These are phyloP conservation scores for Galeruca laticollis DNA, from an alignment of 2,888 invertebrate species.

Conservation along the genomic window DNA sequence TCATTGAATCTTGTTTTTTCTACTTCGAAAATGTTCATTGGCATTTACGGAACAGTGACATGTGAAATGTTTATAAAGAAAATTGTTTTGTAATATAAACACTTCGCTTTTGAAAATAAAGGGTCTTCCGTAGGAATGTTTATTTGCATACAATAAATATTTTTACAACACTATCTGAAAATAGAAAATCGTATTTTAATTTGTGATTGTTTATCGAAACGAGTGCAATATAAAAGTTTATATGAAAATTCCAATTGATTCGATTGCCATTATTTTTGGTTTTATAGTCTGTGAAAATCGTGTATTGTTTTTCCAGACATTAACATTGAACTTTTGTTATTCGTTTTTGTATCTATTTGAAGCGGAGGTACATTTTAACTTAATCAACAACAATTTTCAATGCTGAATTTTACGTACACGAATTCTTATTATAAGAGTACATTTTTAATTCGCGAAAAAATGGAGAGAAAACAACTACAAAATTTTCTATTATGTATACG, in stretches of 20 bases:
- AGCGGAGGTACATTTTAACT: no score
- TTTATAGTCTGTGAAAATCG: background rate
- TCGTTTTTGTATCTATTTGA: no score
- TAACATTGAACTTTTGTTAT: no score
- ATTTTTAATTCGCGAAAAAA: no score
- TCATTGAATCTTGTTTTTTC: slow-evolving; percentile 4
- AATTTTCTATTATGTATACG: no score
- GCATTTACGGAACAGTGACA: slow-evolving; percentile 37
- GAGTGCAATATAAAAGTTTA: background rate
- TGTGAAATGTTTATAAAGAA: slow-evolving; percentile 40
- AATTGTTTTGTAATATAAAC: slow-evolving; percentile 38
- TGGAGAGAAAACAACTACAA: no score
- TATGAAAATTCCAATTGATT: background rate
- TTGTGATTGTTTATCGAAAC: slow-evolving; percentile 5
- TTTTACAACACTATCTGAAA: slow-evolving; percentile 40
- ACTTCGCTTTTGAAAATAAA: slow-evolving; percentile 32
- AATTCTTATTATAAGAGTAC: no score
- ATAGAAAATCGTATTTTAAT: slow-evolving; percentile 38
- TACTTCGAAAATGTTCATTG: slow-evolving; percentile 17
- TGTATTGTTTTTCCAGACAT: no score
- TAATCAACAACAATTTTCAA: no score
- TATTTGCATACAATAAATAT: slow-evolving; percentile 42
- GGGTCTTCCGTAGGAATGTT: slow-evolving; percentile 38
- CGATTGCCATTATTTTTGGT: background rate
- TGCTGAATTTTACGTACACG: no score